phyloP scores from a whole-genome alignment of 2,888 invertebrate genomes.

The Holacanthella duospinosa region DNA sequence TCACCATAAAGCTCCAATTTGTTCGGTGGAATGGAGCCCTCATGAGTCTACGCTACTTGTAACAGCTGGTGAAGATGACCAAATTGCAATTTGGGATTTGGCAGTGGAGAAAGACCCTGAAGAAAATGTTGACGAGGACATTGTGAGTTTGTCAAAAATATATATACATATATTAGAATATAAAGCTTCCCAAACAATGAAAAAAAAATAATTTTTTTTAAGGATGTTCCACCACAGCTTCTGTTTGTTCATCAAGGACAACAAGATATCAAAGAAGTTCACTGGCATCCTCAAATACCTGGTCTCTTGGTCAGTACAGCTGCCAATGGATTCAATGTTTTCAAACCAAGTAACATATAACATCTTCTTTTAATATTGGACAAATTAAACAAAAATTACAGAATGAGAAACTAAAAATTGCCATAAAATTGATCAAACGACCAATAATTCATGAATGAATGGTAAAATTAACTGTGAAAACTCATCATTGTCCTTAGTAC shows the following conservation, averaged over 20 bases:
- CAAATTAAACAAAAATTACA: too few relatives aligned
- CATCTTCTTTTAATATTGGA: too few relatives aligned
- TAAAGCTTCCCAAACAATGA: not conserved
- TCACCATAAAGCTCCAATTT: conserved; percentile 78
- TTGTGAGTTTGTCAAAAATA: conserved; percentile 40
- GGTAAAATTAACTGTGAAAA: too few relatives aligned
- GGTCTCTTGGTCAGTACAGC: conserved; percentile 90
- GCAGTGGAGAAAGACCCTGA: conserved; percentile 43
- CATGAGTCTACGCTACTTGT: conserved; percentile 86
- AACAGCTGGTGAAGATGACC: conserved; percentile 86
- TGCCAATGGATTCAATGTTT: conserved; percentile 89
- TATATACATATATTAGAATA: too few relatives aligned
- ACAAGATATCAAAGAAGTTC: conserved; percentile 92
- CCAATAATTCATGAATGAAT: too few relatives aligned
- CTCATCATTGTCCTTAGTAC: too few relatives aligned
- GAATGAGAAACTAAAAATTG: too few relatives aligned
- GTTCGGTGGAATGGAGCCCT: conserved; percentile 95
- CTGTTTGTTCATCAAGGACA: conserved; percentile 98
- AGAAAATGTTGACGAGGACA: conserved; percentile 45
- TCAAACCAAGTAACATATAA: conserved; percentile 92
- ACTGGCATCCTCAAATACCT: conserved; percentile 94
- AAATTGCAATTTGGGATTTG: conserved; percentile 93
- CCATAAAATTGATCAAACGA: too few relatives aligned
- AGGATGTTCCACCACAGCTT: conserved; percentile 84
- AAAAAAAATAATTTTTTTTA: conserved; percentile 40